A percentile compares a stretch with the other conserved stretches of the same genome.
These are phyloP conservation scores for Hycleus phaleratus DNA, from an alignment of 1,140 invertebrate genomes.

Conservation along the genomic window DNA sequence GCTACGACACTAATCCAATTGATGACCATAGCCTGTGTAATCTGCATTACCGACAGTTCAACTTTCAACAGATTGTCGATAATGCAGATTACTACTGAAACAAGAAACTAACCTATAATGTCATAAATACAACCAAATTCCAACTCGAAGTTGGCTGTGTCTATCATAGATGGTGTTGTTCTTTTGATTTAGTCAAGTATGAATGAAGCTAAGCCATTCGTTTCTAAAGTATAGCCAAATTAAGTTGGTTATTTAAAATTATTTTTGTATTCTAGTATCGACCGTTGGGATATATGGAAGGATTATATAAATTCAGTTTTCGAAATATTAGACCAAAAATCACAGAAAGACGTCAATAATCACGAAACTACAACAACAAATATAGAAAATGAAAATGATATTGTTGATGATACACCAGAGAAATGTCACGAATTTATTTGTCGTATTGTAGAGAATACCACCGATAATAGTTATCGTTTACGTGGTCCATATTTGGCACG, in stretches of 20 bases:
- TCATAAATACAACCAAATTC: too few relatives aligned
- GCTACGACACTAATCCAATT: too few relatives aligned
- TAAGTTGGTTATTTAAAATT: background rate
- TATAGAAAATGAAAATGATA: slow-evolving; percentile 20
- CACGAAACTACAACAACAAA: background rate
- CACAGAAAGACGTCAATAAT: slow-evolving; percentile 12
- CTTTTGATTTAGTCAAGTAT: background rate
- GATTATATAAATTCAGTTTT: slow-evolving; percentile 63
- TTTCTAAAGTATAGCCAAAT: too few relatives aligned
- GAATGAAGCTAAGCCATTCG: background rate
- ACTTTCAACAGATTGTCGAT: too few relatives aligned
- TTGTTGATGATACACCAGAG: slow-evolving; percentile 45
- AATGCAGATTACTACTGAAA: too few relatives aligned
- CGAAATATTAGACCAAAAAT: slow-evolving; percentile 41
- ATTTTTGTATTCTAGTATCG: slow-evolving; percentile 46
- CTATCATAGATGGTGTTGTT: too few relatives aligned
- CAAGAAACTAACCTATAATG: too few relatives aligned
- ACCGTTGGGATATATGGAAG: slow-evolving; percentile 69
- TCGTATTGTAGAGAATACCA: slow-evolving; percentile 32
- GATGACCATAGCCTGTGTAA: too few relatives aligned
- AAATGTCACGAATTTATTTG: slow-evolving; percentile 58
- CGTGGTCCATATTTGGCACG: slow-evolving; percentile 75
- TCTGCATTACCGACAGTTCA: too few relatives aligned
- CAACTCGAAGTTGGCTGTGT: too few relatives aligned
- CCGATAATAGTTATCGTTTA: slow-evolving; percentile 40